Conservation (phyloP, 2,797 vertebrate genomes). For the Anguilla marmorata region DNA sequence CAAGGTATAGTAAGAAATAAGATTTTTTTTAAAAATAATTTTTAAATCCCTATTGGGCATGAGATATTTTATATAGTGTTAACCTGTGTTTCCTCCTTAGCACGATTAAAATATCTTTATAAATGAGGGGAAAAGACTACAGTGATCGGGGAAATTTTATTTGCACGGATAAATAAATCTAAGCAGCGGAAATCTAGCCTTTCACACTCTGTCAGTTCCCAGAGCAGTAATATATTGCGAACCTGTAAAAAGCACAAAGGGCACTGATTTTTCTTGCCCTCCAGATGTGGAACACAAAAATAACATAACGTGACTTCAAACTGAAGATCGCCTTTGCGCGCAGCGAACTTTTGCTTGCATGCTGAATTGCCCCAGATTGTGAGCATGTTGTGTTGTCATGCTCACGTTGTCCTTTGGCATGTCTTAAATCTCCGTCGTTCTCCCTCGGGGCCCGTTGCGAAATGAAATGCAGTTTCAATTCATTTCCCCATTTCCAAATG, state of each 20-base stretch:
- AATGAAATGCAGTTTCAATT: constrained; percentile 25
- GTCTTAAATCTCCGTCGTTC: constrained; percentile 9
- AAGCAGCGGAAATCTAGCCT: neutral
- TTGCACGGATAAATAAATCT: neutral
- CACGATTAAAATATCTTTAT: neutral
- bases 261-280: constrained; percentile 26
- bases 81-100: neutral
- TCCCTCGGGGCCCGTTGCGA: constrained; percentile 25
- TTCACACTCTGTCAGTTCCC: constrained; percentile 22
- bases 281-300: constrained; percentile 27
- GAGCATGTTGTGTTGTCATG: constrained; percentile 11
- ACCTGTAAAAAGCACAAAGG: constrained; percentile 13
- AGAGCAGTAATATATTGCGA: constrained; percentile 24
- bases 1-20: neutral
- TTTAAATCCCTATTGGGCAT: neutral
- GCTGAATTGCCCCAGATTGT: neutral
- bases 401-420: neutral
- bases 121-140: neutral
- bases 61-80: neutral
- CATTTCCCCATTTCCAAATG: neutral
- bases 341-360: constrained; percentile 16
- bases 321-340: constrained; percentile 23
- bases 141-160: neutral
- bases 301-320: constrained; percentile 6
- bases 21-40: neutral